Conservation (phyloP, 2,113 vertebrate species). For the Symphodus melops region DNA sequence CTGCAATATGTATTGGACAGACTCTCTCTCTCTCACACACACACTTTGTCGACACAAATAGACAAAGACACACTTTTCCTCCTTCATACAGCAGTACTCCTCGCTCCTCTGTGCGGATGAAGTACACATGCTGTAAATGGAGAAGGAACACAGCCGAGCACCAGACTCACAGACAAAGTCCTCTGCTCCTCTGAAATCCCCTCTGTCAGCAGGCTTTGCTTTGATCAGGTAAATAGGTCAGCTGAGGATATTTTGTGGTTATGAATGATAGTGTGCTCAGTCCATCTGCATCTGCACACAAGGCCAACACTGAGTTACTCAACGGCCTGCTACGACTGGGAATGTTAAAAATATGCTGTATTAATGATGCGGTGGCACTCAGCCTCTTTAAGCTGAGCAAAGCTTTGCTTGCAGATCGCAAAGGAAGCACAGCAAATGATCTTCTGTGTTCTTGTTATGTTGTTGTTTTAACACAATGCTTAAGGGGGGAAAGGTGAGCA, state of each 20-base stretch:
- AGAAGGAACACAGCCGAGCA: slow-evolving; percentile 40
- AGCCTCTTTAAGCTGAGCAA: not conserved
- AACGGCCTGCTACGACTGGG: slow-evolving; percentile 1
- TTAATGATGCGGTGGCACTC: slow-evolving; percentile 9
- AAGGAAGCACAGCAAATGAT: not conserved
- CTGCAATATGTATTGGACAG: too few relatives aligned
- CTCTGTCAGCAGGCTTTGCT: slow-evolving; percentile 36
- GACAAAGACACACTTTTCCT: too few relatives aligned
- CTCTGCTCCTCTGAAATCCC: slow-evolving; percentile 40
- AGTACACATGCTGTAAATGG: slow-evolving; percentile 42
- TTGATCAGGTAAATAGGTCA: slow-evolving; percentile 58
- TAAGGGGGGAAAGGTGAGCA: not conserved
- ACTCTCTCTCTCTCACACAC: too few relatives aligned
- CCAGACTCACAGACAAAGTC: not conserved
- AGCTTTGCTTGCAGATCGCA: not conserved
- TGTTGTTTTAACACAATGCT: not conserved
- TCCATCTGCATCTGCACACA: slow-evolving; percentile 30
- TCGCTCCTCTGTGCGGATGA: slow-evolving; percentile 1
- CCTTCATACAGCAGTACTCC: too few relatives aligned
- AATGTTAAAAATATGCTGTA: slow-evolving; percentile 22
- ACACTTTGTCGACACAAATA: too few relatives aligned
- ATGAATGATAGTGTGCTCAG: slow-evolving; percentile 11
- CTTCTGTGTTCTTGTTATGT: not conserved
- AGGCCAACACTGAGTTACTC: slow-evolving; percentile 14
- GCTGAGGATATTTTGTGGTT: slow-evolving; percentile 30